These are phyloP conservation scores for Andrena camellia DNA, from an alignment of 2,888 invertebrate genomes.

Conservation along the genomic window DNA sequence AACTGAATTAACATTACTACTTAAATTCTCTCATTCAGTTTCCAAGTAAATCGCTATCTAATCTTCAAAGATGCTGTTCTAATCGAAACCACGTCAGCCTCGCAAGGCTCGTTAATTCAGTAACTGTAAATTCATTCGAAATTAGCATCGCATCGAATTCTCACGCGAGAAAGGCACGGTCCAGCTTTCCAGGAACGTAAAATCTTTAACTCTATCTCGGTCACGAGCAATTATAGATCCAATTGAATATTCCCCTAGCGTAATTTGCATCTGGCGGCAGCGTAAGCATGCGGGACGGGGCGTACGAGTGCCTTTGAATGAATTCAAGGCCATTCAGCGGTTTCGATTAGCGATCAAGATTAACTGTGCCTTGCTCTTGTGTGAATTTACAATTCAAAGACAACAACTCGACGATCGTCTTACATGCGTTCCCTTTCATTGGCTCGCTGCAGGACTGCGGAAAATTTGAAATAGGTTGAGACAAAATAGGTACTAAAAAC, in stretches of 20 bases:
- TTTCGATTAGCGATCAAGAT: constrained; percentile 50
- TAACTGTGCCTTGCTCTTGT: constrained; percentile 34
- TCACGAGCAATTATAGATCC: constrained; percentile 55
- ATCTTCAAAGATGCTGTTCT: background rate
- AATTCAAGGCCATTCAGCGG: constrained; percentile 51
- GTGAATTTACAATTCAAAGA: constrained; percentile 42
- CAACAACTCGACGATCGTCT: background rate
- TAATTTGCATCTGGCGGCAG: constrained; percentile 52
- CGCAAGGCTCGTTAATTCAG: background rate
- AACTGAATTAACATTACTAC: background rate
- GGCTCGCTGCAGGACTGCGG: background rate
- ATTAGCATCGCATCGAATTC: constrained; percentile 14
- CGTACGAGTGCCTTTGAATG: constrained; percentile 46
- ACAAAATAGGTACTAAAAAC: too few species aligned
- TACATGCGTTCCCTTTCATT: constrained; percentile 1
- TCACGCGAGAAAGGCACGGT: background rate
- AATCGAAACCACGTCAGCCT: background rate
- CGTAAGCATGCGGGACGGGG: constrained; percentile 15
- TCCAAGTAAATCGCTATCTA: background rate
- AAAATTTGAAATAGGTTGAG: too few species aligned
- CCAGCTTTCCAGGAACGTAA: constrained; percentile 37
- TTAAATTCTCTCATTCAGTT: background rate
- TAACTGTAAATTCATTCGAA: background rate
- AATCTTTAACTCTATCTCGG: constrained; percentile 44
- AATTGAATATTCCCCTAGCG: constrained; percentile 51